A percentile compares a stretch with the other conserved stretches of the same genome.
Conservation (phyloP, 2,113 vertebrate species). For the Hystrix brachyura region DNA sequence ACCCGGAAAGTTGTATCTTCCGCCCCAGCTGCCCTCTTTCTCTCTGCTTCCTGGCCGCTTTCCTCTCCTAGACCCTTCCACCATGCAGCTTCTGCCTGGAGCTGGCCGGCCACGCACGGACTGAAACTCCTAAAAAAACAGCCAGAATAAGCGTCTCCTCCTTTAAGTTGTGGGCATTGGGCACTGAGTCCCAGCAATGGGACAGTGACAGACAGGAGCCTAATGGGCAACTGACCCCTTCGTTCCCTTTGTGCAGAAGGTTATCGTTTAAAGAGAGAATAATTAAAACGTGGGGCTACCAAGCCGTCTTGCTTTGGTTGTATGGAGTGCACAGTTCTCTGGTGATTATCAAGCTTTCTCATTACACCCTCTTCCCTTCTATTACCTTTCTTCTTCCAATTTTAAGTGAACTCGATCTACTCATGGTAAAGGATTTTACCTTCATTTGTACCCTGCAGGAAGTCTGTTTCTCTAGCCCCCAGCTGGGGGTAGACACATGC, state of each 20-base stretch:
- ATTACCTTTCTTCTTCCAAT: background rate
- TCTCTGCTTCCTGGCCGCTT: background rate
- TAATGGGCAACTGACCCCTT: background rate
- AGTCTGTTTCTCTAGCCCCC: background rate
- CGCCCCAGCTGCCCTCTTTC: background rate
- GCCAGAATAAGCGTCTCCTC: background rate
- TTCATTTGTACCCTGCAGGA: background rate
- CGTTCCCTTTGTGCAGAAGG: background rate
- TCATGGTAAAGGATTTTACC: background rate
- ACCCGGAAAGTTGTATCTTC: background rate
- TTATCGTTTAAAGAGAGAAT: background rate
- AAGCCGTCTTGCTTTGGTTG: background rate
- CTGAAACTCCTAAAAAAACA: background rate
- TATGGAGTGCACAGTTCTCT: background rate
- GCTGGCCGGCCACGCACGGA: background rate
- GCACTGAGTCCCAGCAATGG: background rate
- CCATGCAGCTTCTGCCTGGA: background rate
- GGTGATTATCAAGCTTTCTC: background rate
- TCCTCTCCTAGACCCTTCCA: background rate
- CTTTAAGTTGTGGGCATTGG: background rate
- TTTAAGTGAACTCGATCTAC: background rate
- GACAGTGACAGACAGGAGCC: background rate
- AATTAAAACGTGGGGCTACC: background rate
- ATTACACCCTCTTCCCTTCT: background rate
- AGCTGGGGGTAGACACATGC: no score